Evolutionary conservation across 2,888 invertebrate species (phyloP).

Genomic region (Xylophagus ater): DNA sequence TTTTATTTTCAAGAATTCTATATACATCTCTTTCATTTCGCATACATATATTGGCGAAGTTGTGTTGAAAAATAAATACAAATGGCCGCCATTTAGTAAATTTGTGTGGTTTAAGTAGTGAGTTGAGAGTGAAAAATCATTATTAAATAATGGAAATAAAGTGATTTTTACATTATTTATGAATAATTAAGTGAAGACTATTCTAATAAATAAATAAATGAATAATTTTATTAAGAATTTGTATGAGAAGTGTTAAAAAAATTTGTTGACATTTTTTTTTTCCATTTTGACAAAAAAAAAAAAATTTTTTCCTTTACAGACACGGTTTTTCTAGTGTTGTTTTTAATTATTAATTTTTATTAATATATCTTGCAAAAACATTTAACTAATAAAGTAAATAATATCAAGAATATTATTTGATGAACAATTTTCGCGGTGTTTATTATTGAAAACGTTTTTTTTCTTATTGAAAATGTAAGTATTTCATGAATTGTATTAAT

Average conservation of each 20-base stretch:
- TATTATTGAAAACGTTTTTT: no score
- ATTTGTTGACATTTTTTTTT: slow-evolving; percentile 24
- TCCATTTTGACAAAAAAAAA: no score
- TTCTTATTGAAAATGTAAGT: no score
- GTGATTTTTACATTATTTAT: not conserved
- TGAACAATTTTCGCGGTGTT: no score
- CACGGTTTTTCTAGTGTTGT: no score
- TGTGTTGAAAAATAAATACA: slow-evolving; percentile 20
- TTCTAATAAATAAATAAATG: slow-evolving; percentile 16
- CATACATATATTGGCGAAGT: slow-evolving; percentile 2
- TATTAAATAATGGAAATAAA: no score
- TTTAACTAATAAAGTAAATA: no score
- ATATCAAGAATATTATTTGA: no score
- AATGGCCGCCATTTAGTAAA: slow-evolving; percentile 24
- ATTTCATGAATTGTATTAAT: no score
- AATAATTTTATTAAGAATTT: slow-evolving; percentile 16
- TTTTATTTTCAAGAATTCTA: slow-evolving; percentile 7
- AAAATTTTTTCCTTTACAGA: no score
- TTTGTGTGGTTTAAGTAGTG: slow-evolving; percentile 19
- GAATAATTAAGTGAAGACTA: slow-evolving; percentile 16
- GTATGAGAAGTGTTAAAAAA: slow-evolving; percentile 16
- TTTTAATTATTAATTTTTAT: no score
- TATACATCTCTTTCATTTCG: not conserved
- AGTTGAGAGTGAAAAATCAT: not conserved
- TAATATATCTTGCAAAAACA: no score